Evolutionary conservation across 2,797 vertebrate genomes (phyloP), one percentile per base, ranked within the genome.

Genomic region (Chrosomus eos): DNA sequence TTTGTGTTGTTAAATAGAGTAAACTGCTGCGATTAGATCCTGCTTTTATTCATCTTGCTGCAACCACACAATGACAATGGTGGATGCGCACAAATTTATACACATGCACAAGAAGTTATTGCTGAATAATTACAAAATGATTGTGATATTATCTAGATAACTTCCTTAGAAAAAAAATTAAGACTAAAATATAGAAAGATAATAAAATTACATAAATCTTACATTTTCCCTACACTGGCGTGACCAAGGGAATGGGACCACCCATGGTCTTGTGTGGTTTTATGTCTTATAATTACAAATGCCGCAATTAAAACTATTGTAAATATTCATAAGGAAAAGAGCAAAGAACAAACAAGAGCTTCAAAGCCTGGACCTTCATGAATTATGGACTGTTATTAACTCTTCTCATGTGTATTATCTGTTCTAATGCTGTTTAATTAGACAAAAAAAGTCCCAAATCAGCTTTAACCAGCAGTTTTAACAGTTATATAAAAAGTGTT

Each of bases 131-230:
- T 18, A 89, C 74, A 90, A 89, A 79, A 77, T 23, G 72, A 85
- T 86, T 83, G 72, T 83, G 78, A 90, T 89, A 92, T 90, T 86
- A 90, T 86, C 87, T 91, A 83, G 84, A 93, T 91, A 93, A 92
- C 90, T 91, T 88, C 86, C 83, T 74, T 87, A 88, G 19, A 2
- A 53, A 84, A 88, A 86, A 91, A 92, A 87, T 90, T 82, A 88
- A 86, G 58, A 90, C 89, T 90, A 92, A 92, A 72, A 88, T 26
- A 92, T 91, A 89, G 90, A 89, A 88, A 86, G 72, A 72, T 81
- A 33, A 33, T 33, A 33, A 33, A 33, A 23, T 53, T 3, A 21
- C 2, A 73, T 73, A 19, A 48, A 31, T 73, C 4, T 51, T 53
- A 53, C 7, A 14, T 26, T 14, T 26, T 45, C 23, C 14, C n/a